Evolutionary conservation across 2,888 invertebrate species (phyloP).

Genomic region (Norana najaformis): DNA sequence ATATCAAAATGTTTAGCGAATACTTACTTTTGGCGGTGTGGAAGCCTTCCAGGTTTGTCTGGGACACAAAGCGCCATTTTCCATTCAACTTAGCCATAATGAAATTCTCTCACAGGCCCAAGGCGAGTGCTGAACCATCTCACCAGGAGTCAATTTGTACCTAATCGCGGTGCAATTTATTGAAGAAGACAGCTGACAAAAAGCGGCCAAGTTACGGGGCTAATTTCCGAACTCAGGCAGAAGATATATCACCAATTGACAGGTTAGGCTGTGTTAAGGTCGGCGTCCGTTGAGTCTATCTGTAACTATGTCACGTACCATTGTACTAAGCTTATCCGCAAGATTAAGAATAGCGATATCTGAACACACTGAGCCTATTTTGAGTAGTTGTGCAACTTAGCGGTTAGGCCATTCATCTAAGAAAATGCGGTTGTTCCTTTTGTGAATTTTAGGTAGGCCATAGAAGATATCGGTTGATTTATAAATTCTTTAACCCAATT

Average conservation of each 20-base stretch:
- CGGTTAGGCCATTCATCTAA: too few relatives aligned
- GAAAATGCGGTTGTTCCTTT: too few relatives aligned
- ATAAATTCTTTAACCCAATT: too few relatives aligned
- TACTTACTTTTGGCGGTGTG: constrained; percentile 7
- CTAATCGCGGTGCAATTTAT: not conserved
- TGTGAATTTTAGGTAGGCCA: too few relatives aligned
- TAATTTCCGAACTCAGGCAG: not conserved
- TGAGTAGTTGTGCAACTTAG: too few relatives aligned
- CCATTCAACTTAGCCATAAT: not conserved
- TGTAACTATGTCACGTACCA: too few relatives aligned
- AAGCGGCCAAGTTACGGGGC: not conserved
- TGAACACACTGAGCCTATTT: too few relatives aligned
- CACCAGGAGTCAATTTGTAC: not conserved
- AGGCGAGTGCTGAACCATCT: not conserved
- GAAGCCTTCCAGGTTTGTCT: constrained; percentile 6
- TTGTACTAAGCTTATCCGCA: too few relatives aligned
- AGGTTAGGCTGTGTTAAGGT: not conserved
- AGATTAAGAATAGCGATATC: too few relatives aligned
- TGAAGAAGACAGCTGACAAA: not conserved
- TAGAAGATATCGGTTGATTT: too few relatives aligned
- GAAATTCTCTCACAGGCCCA: not conserved
- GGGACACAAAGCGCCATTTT: not conserved
- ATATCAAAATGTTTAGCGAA: not conserved
- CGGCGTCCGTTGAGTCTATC: too few relatives aligned
- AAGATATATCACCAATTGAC: too few relatives aligned